phyloP scores from a whole-genome alignment of 1,140 invertebrate species.

The Andricus grossulariae region DNA sequence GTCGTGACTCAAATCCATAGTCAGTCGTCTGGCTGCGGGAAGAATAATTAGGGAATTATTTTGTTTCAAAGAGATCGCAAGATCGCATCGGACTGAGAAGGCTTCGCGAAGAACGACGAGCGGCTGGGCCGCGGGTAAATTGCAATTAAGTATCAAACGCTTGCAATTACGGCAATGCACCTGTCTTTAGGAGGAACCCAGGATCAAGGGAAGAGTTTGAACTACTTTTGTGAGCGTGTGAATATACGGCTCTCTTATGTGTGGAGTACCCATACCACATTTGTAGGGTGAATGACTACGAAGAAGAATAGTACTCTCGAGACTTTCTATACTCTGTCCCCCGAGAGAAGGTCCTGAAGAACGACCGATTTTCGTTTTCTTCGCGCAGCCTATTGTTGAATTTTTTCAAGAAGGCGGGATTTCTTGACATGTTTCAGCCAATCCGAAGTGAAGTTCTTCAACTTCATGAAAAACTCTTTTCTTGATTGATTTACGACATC shows the following conservation, averaged over 20 bases:
- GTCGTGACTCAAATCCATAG: slow-evolving; percentile 56
- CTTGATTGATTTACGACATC: no score
- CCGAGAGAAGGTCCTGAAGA: no score
- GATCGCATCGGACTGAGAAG: slow-evolving; percentile 56
- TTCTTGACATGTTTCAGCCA: no score
- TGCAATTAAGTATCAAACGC: slow-evolving; percentile 73
- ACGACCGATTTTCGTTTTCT: no score
- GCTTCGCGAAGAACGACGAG: slow-evolving; percentile 23
- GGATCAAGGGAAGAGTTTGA: neutral
- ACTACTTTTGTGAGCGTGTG: neutral
- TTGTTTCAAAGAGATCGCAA: slow-evolving; percentile 60
- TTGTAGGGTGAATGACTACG: neutral
- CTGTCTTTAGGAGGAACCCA: slow-evolving; percentile 46
- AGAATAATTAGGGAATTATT: slow-evolving; percentile 71
- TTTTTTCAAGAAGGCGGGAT: no score
- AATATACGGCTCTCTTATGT: neutral
- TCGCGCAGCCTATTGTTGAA: no score
- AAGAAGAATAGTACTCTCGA: no score
- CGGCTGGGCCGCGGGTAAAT: slow-evolving; percentile 50
- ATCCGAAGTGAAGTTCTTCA: no score
- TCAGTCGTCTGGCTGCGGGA: slow-evolving; percentile 34
- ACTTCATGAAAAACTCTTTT: no score
- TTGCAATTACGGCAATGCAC: slow-evolving; percentile 68
- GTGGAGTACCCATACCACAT: neutral
- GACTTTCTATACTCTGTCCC: no score